A percentile compares a stretch with the other conserved stretches of the same genome.
Conservation (phyloP, 2,888 invertebrate genomes). For the Perdita meconis region DNA sequence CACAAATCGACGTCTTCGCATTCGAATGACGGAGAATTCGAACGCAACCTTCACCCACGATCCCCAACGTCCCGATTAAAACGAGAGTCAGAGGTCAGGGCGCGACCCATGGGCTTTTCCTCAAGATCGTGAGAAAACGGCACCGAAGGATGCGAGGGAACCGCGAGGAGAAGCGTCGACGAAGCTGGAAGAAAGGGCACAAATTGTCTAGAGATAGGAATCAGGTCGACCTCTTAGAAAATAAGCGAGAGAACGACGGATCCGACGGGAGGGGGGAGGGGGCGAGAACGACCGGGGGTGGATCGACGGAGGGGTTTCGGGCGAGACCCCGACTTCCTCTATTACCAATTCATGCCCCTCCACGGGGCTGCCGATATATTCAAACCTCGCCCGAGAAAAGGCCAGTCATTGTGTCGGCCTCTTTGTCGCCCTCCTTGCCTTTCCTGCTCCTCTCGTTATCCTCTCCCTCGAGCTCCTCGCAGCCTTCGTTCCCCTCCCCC, state of each 20-base stretch:
- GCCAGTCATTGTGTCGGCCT: constrained; percentile 74
- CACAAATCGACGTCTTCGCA: background rate
- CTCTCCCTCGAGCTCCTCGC: constrained; percentile 30
- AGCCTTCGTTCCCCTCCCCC: constrained; percentile 6
- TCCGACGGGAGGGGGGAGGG: constrained; percentile 14
- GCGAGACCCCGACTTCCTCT: constrained; percentile 74
- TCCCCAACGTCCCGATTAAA: constrained; percentile 60
- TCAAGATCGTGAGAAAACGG: constrained; percentile 67
- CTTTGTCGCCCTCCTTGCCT: constrained; percentile 69
- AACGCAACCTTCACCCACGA: constrained; percentile 32
- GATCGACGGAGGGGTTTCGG: constrained; percentile 21
- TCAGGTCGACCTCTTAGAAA: constrained; percentile 69
- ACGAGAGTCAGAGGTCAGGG: constrained; percentile 57
- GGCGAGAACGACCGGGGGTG: constrained; percentile 12
- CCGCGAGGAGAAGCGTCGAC: constrained; percentile 31
- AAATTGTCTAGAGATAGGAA: constrained; percentile 73
- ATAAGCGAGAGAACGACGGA: constrained; percentile 52
- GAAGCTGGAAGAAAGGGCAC: constrained; percentile 51
- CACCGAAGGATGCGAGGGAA: constrained; percentile 39
- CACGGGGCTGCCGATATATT: constrained; percentile 72
- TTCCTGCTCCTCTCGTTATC: constrained; percentile 71
- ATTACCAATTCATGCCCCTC: constrained; percentile 77
- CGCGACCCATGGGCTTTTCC: constrained; percentile 52
- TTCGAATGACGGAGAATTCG: constrained; percentile 1
- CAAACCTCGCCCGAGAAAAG: constrained; percentile 73